phyloP scores from a whole-genome alignment of 2,888 invertebrate species.

The Falcaria lacertinaria region DNA sequence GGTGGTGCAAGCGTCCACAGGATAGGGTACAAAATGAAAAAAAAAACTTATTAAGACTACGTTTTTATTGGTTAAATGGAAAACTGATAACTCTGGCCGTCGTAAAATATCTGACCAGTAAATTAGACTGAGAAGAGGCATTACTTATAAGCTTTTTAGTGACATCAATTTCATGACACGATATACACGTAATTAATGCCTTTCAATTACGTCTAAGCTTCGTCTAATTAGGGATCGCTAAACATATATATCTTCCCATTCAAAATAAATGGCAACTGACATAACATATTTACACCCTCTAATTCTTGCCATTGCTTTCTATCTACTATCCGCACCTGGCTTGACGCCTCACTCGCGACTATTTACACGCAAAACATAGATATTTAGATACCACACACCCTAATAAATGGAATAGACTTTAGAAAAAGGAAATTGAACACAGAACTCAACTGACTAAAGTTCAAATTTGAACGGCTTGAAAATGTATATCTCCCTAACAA shows the following conservation, averaged over 20 bases:
- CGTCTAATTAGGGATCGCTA: constrained; percentile 42
- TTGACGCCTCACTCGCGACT: constrained; percentile 67
- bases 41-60: too few species aligned
- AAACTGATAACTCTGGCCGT: too few species aligned
- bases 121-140: too few species aligned
- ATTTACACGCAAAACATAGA: constrained; percentile 75
- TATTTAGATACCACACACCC: constrained; percentile 67
- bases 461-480: constrained; percentile 24
- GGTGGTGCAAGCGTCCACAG: too few species aligned
- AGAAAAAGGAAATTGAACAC: constrained; percentile 32
- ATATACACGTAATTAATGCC: constrained; percentile 37
- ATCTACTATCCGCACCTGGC: constrained; percentile 62
- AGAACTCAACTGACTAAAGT: constrained; percentile 23
- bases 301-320: constrained; percentile 64
- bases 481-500: constrained; percentile 44
- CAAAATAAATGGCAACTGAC: constrained; percentile 69
- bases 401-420: constrained; percentile 36
- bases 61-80: too few species aligned
- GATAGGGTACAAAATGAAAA: too few species aligned
- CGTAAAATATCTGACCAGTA: too few species aligned
- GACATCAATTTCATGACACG: constrained; percentile 10
- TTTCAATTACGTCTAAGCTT: constrained; percentile 37
- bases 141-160: not conserved
- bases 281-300: constrained; percentile 70
- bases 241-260: constrained; percentile 46